Conservation (phyloP, 2,797 vertebrate genomes). For the Premnoplex brunnescens region DNA sequence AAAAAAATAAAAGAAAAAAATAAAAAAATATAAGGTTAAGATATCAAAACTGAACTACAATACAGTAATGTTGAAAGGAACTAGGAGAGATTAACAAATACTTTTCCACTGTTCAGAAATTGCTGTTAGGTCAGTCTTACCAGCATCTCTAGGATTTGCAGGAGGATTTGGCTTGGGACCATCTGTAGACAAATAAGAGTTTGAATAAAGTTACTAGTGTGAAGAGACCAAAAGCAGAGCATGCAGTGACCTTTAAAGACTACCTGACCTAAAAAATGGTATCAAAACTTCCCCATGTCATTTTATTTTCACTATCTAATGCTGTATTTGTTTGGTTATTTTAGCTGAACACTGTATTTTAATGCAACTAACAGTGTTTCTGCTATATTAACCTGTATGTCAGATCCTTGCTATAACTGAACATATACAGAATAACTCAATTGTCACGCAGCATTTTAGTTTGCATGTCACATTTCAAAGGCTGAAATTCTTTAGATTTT, state of each 20-base stretch:
- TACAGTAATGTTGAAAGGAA: background rate
- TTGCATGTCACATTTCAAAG: background rate
- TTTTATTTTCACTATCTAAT: background rate
- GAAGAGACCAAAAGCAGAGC: background rate
- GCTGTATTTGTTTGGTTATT: background rate
- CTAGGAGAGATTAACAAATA: background rate
- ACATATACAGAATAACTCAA: background rate
- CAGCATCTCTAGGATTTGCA: conserved; percentile 4
- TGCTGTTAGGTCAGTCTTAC: conserved; percentile 28
- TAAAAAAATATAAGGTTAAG: background rate
- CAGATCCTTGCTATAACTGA: background rate
- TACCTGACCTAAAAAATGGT: background rate
- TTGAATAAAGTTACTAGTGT: background rate
- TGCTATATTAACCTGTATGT: background rate
- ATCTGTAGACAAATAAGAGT: background rate
- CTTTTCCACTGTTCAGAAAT: background rate
- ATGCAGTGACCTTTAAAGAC: background rate
- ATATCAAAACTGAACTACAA: background rate
- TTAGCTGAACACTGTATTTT: background rate
- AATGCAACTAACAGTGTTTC: background rate
- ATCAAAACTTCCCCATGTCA: background rate
- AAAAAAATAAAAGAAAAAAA: background rate
- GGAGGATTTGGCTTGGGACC: background rate
- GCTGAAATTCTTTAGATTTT: background rate
- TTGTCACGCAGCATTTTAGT: background rate